Base-by-base conservation (phyloP, 2,797 vertebrate genomes). In the Aplochiton taeniatus region DNA sequence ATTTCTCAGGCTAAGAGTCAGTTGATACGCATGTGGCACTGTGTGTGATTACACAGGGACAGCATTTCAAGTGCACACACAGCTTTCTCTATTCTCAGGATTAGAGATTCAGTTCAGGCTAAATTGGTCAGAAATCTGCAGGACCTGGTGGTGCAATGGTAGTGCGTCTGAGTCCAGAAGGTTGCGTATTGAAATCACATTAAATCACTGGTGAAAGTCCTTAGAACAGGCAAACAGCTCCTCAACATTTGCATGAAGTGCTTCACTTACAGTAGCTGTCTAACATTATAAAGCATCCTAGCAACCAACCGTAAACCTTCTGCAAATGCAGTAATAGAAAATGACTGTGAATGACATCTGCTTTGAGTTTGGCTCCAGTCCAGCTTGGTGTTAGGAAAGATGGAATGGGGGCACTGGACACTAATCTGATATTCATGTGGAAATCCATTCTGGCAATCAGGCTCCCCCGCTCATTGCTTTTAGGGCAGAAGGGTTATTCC, bases 401-500 rank as follows among this genome's bases (percentile, higher is more conserved):
- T 45, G 11, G 41, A 65, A 47, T 17, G 62, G 20, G 49, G 13
- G 52, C 18, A 51, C 45, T 19, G 49, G 64, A 66, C 62, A 55
- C 11, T 58, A 42, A 58, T 58, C 4, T 17, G 42, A 66, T 11
- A 64, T 18, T 53, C 20, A 55, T 70, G 73, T 65, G 76, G 60
- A 81, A 63, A 45, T 12, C 11, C 54, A 9, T 8, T 11, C 49
- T 12, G 17, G 53, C 46, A 69, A 69, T 50, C 9, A 66, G 74
- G 66, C 48, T 72, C 63, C 66, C 54, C 66, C 62, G 41, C 57
- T 41, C 8, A n/a, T 11, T 61, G 6, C 4, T 46, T 61, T 13
- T 19, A 19, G 9, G 1, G 45, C 58, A 19, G 18, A 11, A 31
- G 18, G 20, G 20, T 20, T 55, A 20, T 13, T 19, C 53, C 19